Base-by-base conservation (phyloP, 2,113 vertebrate genomes). In the Ceyx melanurus region DNA sequence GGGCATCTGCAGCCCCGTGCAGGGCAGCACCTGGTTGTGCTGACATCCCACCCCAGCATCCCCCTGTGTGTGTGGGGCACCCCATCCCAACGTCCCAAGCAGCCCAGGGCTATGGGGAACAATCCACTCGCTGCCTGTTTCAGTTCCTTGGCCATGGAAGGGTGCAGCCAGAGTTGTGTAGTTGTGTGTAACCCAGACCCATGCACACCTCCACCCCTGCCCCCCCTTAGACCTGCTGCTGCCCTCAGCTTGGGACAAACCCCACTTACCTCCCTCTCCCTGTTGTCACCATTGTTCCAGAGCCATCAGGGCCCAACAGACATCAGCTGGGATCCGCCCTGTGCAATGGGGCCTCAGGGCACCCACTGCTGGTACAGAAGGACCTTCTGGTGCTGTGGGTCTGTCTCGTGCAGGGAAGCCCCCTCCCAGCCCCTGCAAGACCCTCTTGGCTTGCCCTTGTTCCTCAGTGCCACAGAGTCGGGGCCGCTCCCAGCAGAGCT, bases 61-160 rank as follows among this genome's bases (percentile, higher is more conserved):
- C 17, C 21, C 13, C 1, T 0, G 50, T 1, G 2, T 1, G 2
- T 4, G 6, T 9, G n/a, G 28, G 66, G 11, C 8, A 15, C 17
- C 29, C 23, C 0, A 2, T 31, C 31, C n/a, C 45, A 37, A 2
- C 0, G 2, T 58, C n/a, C 29, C 40, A 60, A 29, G 26, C 37
- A 46, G 25, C 31, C 20, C 31, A 14, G 60, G 8, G 37, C 50
- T 37, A 33, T 0, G 3, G 3, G 29, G 62, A 54, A 28, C 17
- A 35, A 25, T 22, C 26, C 18, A 28, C 40, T 7, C 46, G 11
- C 48, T 50, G 7, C 29, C 23, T 40, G 35, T 57, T 67, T 71
- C 3, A 16, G 54, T n/a, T 71, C 51, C 58, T 58, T 1, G 9
- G 22, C 45, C 40, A 14, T 2, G 4, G 22, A 37, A 31, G 60